Evolutionary conservation across 2,113 vertebrate genomes (phyloP).

Genomic region (Prionailurus viverrinus): DNA sequence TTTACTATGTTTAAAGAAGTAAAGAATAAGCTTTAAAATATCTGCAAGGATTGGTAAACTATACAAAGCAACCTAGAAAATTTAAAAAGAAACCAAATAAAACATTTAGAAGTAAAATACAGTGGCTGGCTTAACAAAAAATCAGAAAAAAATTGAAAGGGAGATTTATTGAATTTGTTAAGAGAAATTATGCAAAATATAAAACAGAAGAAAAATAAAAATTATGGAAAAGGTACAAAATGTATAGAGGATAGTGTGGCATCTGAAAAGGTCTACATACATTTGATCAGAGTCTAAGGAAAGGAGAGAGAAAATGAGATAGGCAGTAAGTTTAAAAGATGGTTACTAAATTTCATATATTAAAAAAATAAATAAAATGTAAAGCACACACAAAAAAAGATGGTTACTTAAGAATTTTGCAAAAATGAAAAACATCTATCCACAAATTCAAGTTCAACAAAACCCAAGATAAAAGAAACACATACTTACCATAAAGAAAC

Average conservation of each 20-base stretch:
- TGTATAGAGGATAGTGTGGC: neutral
- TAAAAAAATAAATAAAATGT: too few relatives aligned
- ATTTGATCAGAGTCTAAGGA: neutral
- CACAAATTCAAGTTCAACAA: neutral
- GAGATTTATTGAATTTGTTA: neutral
- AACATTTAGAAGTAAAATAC: neutral
- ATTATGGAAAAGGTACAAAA: neutral
- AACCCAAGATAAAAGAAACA: conserved; percentile 13
- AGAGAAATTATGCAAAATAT: neutral
- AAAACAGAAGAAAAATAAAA: neutral
- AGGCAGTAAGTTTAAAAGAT: conserved; percentile 12
- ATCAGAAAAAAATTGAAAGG: neutral
- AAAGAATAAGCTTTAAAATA: neutral
- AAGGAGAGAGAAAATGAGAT: neutral
- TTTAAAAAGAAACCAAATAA: neutral
- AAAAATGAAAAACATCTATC: neutral
- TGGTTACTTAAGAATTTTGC: conserved; percentile 21
- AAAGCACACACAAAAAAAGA: neutral
- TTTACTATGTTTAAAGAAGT: neutral
- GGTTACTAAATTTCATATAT: neutral
- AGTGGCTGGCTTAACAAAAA: neutral
- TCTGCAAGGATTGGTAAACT: neutral
- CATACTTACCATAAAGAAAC: neutral
- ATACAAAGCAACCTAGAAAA: neutral
- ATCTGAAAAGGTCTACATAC: neutral